Base-by-base conservation (phyloP, 2,888 invertebrate species). In the Limnephilus rhombicus region DNA sequence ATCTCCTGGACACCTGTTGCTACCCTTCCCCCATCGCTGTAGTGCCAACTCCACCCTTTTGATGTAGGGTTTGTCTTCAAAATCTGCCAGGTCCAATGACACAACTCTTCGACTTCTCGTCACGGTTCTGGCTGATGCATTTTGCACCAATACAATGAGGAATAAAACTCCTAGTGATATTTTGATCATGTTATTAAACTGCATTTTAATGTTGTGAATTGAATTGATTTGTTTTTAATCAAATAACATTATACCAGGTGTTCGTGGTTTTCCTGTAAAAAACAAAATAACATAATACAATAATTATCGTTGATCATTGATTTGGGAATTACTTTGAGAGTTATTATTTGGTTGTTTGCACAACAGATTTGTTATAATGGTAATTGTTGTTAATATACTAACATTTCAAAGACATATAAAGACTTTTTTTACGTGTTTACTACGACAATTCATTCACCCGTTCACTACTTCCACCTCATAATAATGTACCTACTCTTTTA, bases 11-110 rank as follows among this genome's bases (percentile, higher is more conserved):
- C 88, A 89, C n/a, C 37, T 89, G 34, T 80, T 37, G 80, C 34
- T 80, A 4, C 18, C 13, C 80, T 89, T 80, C 3, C 31, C 34
- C 88, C 88, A 89, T 13, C 34, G 37, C 24, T 34, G 34, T 24
- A 89, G 37, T 9, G 88, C 88, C 34, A 80, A 11, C 24, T 31
- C 41, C 34, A 89, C 88, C 37, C 88, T 34, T 80, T 80, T 89
- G n/a, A 31, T 80, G n/a, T 80, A 80, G n/a, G 88, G 80, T 34
- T 80, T 11, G 37, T 45, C n/a, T n/a, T 68, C 80, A n/a, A 34
- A 89, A 24, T 80, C 88, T 37, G 31, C 80, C n/a, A 89, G n/a
- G n/a, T 80, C 80, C 80, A 89, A 34, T 3, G 86, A 45, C 3
- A 80, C 80, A 5, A 80, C 31, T 37, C 80, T 34, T 37, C 68